Evolutionary conservation across 2,113 vertebrate species (phyloP).

Genomic region (Rattus norvegicus): GRCr8 NC_086023.1:94898001-94898500

Average conservation of each 20-base stretch:
- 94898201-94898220: neutral
- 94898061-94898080: neutral
- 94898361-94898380: neutral
- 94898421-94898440: neutral
- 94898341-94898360: neutral
- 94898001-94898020: neutral
- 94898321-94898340: neutral
- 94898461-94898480: neutral
- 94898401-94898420: neutral
- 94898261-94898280: neutral
- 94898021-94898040: conserved; percentile 38
- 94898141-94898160: neutral
- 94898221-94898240: neutral
- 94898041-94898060: neutral
- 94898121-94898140: neutral
- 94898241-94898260: neutral
- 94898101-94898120: neutral
- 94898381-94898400: neutral
- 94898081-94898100: neutral
- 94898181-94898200: neutral
- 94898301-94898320: neutral
- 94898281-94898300: neutral
- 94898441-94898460: neutral
- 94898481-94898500: neutral
- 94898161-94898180: neutral